Evolutionary conservation across 2,113 vertebrate genomes (phyloP).

Genomic region (Prietella phreatophila): DNA sequence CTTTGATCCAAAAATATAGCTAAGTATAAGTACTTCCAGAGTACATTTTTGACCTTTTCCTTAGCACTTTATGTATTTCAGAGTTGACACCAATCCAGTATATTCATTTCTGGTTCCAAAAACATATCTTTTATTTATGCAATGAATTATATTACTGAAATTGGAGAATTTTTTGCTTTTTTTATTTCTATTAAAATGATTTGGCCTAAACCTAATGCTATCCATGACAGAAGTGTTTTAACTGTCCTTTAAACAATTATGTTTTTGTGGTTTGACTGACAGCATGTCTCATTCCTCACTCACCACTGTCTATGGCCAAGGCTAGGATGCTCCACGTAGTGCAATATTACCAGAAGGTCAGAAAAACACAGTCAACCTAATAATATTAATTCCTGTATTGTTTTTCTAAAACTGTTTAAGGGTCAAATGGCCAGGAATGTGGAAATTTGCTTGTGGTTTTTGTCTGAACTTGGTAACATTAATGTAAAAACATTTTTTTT

Average conservation of each 20-base stretch:
- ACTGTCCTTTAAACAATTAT: slow-evolving; percentile 50
- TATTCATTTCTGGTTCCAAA: background rate
- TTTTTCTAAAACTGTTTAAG: background rate
- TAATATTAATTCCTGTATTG: background rate
- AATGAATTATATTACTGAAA: background rate
- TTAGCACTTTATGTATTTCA: background rate
- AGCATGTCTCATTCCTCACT: background rate
- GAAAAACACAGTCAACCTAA: background rate
- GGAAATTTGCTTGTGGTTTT: background rate
- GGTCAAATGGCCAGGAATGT: background rate
- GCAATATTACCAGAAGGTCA: background rate
- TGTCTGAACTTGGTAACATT: background rate
- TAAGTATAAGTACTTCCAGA: background rate
- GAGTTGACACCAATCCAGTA: background rate
- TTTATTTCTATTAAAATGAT: background rate
- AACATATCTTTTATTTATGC: background rate
- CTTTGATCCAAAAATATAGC: background rate
- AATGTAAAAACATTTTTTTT: background rate
- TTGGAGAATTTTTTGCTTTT: background rate
- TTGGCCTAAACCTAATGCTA: background rate
- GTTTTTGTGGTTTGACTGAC: slow-evolving; percentile 59
- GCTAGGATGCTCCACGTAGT: background rate
- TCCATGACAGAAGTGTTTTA: slow-evolving; percentile 18
- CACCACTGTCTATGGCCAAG: background rate
- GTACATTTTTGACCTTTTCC: background rate